A percentile compares a stretch with the other conserved stretches of the same genome.
Evolutionary conservation across 1,140 invertebrate species (phyloP).

Genomic region (Ericerus pela): DNA sequence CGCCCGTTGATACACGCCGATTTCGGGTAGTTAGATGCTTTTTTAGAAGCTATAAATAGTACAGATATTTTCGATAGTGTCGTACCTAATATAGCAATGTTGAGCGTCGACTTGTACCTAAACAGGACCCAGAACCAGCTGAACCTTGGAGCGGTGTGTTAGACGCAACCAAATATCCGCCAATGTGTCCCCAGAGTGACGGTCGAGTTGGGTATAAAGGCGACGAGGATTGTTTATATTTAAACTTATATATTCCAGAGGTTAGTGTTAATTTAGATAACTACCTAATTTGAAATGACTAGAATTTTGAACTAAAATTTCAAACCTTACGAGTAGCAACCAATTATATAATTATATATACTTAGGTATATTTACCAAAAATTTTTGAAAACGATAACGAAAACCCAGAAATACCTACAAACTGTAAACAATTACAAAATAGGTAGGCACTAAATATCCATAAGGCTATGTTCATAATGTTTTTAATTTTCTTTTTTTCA

Average conservation of each 20-base stretch:
- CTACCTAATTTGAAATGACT: neutral
- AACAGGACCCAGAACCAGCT: neutral
- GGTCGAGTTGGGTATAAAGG: conserved; percentile 1
- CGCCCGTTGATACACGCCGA: conserved; percentile 31
- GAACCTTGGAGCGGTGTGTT: neutral
- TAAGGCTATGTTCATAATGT: too few relatives aligned
- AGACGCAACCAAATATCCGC: neutral
- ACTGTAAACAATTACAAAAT: too few relatives aligned
- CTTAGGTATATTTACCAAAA: neutral
- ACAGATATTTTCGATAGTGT: too few relatives aligned
- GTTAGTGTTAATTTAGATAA: neutral
- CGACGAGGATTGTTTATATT: conserved; percentile 20
- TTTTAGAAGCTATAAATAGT: too few relatives aligned
- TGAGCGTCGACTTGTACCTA: too few relatives aligned
- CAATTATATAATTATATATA: neutral
- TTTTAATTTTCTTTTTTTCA: too few relatives aligned
- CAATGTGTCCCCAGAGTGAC: neutral
- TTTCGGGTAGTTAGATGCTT: too few relatives aligned
- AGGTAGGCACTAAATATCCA: too few relatives aligned
- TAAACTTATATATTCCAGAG: conserved; percentile 19
- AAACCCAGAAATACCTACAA: too few relatives aligned
- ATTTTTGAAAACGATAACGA: too few relatives aligned
- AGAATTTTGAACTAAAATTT: neutral
- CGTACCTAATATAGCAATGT: too few relatives aligned
- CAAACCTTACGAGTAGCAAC: neutral